Evolutionary conservation across 2,797 vertebrate species (phyloP), one percentile per base, ranked within the genome.

Genomic region (Danio choprae): DNA sequence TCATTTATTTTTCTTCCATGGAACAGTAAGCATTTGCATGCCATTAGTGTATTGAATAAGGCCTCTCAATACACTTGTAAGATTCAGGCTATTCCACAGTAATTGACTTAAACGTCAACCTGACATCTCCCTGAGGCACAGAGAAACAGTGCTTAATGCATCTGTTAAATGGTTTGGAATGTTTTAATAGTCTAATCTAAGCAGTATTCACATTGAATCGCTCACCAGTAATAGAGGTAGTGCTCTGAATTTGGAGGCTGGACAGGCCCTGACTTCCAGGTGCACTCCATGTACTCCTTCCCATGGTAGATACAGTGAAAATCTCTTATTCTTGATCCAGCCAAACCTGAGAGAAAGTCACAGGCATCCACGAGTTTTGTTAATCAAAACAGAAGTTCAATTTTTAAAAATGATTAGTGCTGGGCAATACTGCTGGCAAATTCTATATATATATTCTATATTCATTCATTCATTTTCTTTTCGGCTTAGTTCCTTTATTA

Each of bases 221-320:
- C 84, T 72, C 73, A 94, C 94, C 94, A 94, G 86, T 89, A 94
- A 84, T 89, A 92, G 0, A 95, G 87, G 67, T 51, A 73, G 46
- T 84, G 85, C 48, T 87, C 74, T 20, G 89, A 84, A 41, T 81
- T 38, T 16, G 62, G 41, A 0, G 87, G 84, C 4, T 74, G 74
- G 15, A 80, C 81, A 11, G 46, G 22, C 46, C 81, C 84, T 78
- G 40, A 81, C 40, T 62, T 13, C 93, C 93, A 95, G 0, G 41
- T 88, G 86, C 94, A 95, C 50, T 89, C 86, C 83, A 92, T 56
- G 79, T 86, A 82, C 71, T 91, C 87, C 87, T 89, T 91, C 69
- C 88, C 88, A 55, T 92, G 44, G 73, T 88, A 91, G 18, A 94
- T 74, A 46, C 93, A 95, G 6, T 4, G 22, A 22, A 94, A 89